These are phyloP conservation scores for Scortum barcoo DNA, from an alignment of 2,113 vertebrate genomes.

Conservation along the genomic window DNA sequence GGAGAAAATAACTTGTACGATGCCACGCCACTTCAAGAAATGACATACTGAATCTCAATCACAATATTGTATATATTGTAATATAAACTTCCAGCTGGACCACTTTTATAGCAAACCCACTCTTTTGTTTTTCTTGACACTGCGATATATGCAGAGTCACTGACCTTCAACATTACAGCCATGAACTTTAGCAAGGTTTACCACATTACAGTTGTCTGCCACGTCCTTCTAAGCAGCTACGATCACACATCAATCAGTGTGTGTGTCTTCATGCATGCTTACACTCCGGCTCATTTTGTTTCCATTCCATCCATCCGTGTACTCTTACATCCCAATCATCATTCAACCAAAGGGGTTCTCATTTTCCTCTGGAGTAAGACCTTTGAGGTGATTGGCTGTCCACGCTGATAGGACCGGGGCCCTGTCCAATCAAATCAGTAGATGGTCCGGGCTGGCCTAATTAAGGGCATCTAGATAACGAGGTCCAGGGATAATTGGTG, in stretches of 20 bases:
- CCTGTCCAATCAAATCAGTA: conserved; percentile 54
- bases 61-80: too few species aligned
- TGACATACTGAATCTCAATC: too few species aligned
- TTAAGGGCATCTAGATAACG: conserved; percentile 41
- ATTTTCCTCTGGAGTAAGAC: conserved; percentile 45
- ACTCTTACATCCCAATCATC: conserved; percentile 17
- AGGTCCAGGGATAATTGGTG: conserved; percentile 56
- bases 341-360: conserved; percentile 24
- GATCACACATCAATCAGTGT: conserved; percentile 19
- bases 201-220: not conserved
- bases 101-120: not conserved
- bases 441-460: conserved; percentile 22
- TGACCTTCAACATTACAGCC: conserved; percentile 47
- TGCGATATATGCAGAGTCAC: not conserved
- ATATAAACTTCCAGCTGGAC: too few species aligned
- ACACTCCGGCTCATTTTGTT: not conserved
- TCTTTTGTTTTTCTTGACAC: not conserved
- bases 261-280: conserved; percentile 26
- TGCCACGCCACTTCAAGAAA: too few species aligned
- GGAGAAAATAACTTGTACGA: too few species aligned
- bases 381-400: conserved; percentile 60
- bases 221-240: not conserved
- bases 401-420: not conserved
- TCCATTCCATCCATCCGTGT: not conserved
- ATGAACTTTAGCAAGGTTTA: conserved; percentile 51